Percentiles rank a stretch among this genome's conserved stretches.
Conservation (phyloP, 2,797 vertebrate genomes). For the Syngnathus acus region DNA sequence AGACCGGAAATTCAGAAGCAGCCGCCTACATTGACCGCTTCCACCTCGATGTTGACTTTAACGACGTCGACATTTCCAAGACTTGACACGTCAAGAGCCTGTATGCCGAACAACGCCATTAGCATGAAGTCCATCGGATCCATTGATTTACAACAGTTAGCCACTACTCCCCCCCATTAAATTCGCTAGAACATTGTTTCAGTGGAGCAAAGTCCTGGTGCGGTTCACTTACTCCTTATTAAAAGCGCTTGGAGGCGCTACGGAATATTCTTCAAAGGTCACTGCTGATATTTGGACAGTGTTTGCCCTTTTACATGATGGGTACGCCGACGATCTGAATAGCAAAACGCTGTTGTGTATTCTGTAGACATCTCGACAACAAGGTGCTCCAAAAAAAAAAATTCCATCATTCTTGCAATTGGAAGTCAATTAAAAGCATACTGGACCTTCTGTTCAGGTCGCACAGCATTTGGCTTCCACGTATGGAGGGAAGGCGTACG, state of each 20-base stretch:
- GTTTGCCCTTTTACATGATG: slow-evolving; percentile 70
- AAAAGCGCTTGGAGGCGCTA: slow-evolving; percentile 31
- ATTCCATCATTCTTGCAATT: slow-evolving; percentile 15
- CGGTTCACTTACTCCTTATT: slow-evolving; percentile 52
- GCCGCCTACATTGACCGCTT: neutral
- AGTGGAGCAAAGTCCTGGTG: slow-evolving; percentile 24
- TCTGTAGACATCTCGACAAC: slow-evolving; percentile 50
- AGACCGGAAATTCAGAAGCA: neutral
- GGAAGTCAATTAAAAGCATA: neutral
- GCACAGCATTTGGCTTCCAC: slow-evolving; percentile 86
- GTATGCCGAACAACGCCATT: slow-evolving; percentile 23
- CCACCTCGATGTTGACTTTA: slow-evolving; percentile 42
- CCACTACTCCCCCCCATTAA: slow-evolving; percentile 37
- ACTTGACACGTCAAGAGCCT: slow-evolving; percentile 20
- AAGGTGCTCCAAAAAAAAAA: slow-evolving; percentile 10
- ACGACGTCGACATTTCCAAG: slow-evolving; percentile 54
- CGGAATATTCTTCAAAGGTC: slow-evolving; percentile 67
- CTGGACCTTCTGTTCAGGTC: slow-evolving; percentile 64
- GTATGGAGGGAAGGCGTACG: slow-evolving; percentile 79
- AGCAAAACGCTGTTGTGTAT: slow-evolving; percentile 53
- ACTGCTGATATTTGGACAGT: slow-evolving; percentile 76
- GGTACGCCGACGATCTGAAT: slow-evolving; percentile 57
- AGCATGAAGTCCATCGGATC: slow-evolving; percentile 23
- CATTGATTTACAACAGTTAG: slow-evolving; percentile 52
- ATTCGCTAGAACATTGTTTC: slow-evolving; percentile 30